Evolutionary conservation across 2,797 vertebrate genomes (phyloP).

Genomic region (Lepilemur septentrionalis): DNA sequence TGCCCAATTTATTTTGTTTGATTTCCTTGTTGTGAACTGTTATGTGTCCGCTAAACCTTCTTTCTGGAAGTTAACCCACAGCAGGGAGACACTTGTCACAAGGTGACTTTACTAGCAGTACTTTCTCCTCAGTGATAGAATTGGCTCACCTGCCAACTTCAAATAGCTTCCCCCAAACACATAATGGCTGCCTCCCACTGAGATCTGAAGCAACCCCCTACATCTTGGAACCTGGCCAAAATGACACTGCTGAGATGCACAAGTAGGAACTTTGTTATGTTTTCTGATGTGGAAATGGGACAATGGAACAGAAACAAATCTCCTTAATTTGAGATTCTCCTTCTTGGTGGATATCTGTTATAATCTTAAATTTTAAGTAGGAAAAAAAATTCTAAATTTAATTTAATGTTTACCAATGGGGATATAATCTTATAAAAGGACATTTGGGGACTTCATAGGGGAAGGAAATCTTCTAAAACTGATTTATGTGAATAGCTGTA

Average conservation of each 20-base stretch:
- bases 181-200: slow-evolving; percentile 82
- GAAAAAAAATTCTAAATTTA: background rate
- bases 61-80: slow-evolving; percentile 83
- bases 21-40: slow-evolving; percentile 79
- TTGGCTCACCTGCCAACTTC: slow-evolving; percentile 83
- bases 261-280: slow-evolving; percentile 78
- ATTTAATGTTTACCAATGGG: background rate
- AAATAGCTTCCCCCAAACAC: slow-evolving; percentile 81
- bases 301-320: slow-evolving; percentile 80
- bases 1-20: slow-evolving; percentile 84
- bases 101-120: slow-evolving; percentile 84
- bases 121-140: slow-evolving; percentile 83
- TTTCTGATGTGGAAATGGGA: slow-evolving; percentile 83
- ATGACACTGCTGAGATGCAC: slow-evolving; percentile 78
- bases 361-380: slow-evolving; percentile 70
- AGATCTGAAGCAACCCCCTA: slow-evolving; percentile 83
- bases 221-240: slow-evolving; percentile 83
- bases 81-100: slow-evolving; percentile 84
- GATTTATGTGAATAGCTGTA: no score
- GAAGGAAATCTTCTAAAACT: no score
- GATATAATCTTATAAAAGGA: background rate
- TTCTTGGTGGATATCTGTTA: slow-evolving; percentile 34
- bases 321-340: slow-evolving; percentile 77
- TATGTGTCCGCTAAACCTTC: slow-evolving; percentile 74
- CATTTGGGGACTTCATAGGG: background rate